phyloP scores from a whole-genome alignment of 2,888 invertebrate species.

The Eulithis prunata region DNA sequence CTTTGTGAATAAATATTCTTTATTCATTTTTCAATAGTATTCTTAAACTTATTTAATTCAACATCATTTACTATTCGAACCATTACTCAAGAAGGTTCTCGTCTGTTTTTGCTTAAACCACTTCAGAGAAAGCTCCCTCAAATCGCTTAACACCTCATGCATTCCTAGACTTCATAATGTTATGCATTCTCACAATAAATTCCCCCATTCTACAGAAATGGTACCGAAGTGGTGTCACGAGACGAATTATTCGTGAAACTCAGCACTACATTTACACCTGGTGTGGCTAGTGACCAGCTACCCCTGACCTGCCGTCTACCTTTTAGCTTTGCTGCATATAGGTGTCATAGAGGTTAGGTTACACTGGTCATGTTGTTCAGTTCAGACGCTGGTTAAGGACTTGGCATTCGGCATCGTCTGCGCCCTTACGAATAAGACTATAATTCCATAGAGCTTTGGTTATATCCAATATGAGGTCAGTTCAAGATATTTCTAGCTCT shows the following conservation, averaged over 20 bases:
- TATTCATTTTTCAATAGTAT: too few relatives aligned
- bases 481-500: constrained; percentile 6
- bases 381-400: constrained; percentile 54
- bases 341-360: constrained; percentile 40
- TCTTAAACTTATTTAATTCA: neutral
- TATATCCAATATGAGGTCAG: constrained; percentile 27
- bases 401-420: constrained; percentile 51
- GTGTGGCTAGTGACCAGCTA: constrained; percentile 46
- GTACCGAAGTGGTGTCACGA: constrained; percentile 56
- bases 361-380: constrained; percentile 49
- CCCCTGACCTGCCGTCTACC: constrained; percentile 38
- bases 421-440: constrained; percentile 50
- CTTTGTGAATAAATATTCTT: too few relatives aligned
- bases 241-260: constrained; percentile 69
- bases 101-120: neutral
- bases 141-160: constrained; percentile 11
- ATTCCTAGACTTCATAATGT: constrained; percentile 57
- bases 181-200: constrained; percentile 44
- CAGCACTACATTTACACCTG: constrained; percentile 67
- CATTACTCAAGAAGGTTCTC: neutral
- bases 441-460: constrained; percentile 55
- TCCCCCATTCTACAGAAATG: constrained; percentile 53
- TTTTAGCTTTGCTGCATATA: constrained; percentile 6
- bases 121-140: constrained; percentile 7
- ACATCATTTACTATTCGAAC: neutral